These are phyloP conservation scores for Scopus umbretta DNA, from an alignment of 2,113 vertebrate genomes.

Conservation along the genomic window DNA sequence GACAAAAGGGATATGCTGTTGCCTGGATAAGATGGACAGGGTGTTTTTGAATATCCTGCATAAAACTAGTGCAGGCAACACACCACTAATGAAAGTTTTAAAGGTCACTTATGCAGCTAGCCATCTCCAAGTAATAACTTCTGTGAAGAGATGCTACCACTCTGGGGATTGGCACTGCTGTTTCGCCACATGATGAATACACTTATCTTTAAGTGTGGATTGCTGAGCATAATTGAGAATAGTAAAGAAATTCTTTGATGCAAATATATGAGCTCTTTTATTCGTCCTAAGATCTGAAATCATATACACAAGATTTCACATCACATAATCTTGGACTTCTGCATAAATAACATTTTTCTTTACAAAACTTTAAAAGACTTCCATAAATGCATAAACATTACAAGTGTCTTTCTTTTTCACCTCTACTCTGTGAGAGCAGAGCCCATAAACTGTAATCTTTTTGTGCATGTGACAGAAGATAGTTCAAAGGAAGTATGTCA, in stretches of 20 bases:
- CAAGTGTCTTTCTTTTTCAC: neutral
- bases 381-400: neutral
- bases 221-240: neutral
- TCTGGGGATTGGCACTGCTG: neutral
- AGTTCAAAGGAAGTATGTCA: neutral
- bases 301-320: neutral
- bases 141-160: neutral
- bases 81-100: neutral
- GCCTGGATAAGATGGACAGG: neutral
- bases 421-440: neutral
- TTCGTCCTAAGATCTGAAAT: neutral
- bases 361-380: neutral
- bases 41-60: neutral
- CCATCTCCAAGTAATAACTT: neutral
- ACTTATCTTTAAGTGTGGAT: neutral
- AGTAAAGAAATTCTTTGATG: neutral
- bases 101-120: neutral
- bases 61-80: neutral
- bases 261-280: neutral
- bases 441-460: neutral
- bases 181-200: neutral
- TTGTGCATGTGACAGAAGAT: neutral
- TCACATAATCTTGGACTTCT: neutral
- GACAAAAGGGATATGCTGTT: neutral
- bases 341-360: neutral